These are phyloP conservation scores for Phyllopteryx taeniolatus DNA, from an alignment of 2,113 vertebrate genomes.

Conservation along the genomic window DNA sequence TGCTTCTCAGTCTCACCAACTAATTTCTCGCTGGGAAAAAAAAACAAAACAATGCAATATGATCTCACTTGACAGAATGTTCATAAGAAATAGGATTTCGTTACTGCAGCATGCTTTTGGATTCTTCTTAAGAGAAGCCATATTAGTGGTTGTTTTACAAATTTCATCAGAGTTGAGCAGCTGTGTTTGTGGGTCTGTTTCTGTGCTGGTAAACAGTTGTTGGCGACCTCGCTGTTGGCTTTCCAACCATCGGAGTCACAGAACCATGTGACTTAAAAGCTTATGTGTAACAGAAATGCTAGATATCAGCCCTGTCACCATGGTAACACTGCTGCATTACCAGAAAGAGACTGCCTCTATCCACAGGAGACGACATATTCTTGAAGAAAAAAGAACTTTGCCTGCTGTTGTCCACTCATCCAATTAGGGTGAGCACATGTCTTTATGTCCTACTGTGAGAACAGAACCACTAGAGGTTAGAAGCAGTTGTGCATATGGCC, in stretches of 20 bases:
- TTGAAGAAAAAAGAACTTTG: conserved; percentile 5
- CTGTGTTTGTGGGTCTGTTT: conserved; percentile 1
- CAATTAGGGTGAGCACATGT: conserved; percentile 14
- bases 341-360: not conserved
- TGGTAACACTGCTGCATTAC: conserved; percentile 30
- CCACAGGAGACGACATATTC: conserved; percentile 16
- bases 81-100: conserved; percentile 36
- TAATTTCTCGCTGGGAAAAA: too few species aligned
- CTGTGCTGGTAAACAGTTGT: conserved; percentile 26
- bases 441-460: conserved; percentile 12
- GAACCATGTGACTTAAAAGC: conserved; percentile 2
- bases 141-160: conserved; percentile 23
- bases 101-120: conserved; percentile 30
- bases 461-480: conserved; percentile 5
- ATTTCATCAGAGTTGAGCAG: conserved; percentile 11
- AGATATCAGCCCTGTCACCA: conserved; percentile 23
- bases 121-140: conserved; percentile 13
- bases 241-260: not conserved
- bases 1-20: too few species aligned
- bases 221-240: not conserved
- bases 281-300: conserved; percentile 4
- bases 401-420: conserved; percentile 15
- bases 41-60: not conserved
- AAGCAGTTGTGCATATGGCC: conserved; percentile 42
- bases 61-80: conserved; percentile 47